Percentiles rank a stretch among this genome's conserved stretches.
Conservation (phyloP, 2,797 vertebrate genomes). For the Falco peregrinus region DNA sequence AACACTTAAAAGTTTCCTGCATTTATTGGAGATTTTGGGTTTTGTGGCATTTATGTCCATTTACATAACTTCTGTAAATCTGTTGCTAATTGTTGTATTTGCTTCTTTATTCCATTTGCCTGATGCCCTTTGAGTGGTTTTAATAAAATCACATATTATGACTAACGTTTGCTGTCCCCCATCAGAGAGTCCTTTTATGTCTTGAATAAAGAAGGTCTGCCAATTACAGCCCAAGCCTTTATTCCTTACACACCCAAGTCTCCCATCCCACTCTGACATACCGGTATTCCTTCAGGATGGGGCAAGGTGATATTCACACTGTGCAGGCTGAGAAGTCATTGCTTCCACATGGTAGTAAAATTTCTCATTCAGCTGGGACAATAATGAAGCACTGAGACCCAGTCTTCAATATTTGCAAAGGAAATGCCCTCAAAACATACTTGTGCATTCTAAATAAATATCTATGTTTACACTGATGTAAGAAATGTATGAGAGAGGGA, state of each 20-base stretch:
- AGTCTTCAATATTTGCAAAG: neutral
- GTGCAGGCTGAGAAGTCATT: neutral
- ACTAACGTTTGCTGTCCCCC: slow-evolving; percentile 21
- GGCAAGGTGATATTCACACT: neutral
- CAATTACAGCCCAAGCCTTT: neutral
- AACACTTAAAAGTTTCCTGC: slow-evolving; percentile 40
- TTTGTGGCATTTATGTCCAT: slow-evolving; percentile 50
- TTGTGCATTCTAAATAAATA: neutral
- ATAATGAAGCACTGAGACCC: neutral
- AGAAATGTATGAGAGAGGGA: neutral
- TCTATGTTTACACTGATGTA: neutral
- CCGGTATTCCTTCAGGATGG: neutral
- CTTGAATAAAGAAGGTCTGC: slow-evolving; percentile 34
- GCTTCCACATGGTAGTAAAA: neutral
- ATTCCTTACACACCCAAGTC: neutral
- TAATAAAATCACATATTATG: slow-evolving; percentile 60
- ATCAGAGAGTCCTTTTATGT: slow-evolving; percentile 37
- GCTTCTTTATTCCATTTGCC: slow-evolving; percentile 50
- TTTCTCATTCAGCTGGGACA: neutral
- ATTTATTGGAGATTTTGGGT: neutral
- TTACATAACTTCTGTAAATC: slow-evolving; percentile 60
- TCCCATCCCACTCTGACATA: neutral
- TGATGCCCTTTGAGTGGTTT: slow-evolving; percentile 60
- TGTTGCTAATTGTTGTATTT: slow-evolving; percentile 64
- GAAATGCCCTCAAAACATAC: neutral